Conservation (phyloP, 2,888 invertebrate genomes). For the Pollenia amentaria region DNA sequence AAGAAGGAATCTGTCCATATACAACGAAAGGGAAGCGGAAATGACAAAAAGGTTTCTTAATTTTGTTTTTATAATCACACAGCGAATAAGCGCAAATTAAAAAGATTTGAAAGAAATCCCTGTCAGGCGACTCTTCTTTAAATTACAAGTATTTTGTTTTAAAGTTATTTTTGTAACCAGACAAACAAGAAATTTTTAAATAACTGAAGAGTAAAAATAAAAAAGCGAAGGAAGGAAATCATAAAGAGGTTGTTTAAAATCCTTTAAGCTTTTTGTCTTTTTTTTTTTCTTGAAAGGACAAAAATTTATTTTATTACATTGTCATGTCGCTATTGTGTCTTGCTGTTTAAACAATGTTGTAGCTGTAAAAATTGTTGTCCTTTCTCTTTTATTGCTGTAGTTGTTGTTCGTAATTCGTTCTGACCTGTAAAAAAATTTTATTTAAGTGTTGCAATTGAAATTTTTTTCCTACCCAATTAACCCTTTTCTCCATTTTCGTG, state of each 20-base stretch:
- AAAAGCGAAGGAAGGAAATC: neutral
- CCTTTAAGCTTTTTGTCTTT: neutral
- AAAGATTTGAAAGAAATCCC: neutral
- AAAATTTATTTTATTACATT: slow-evolving; percentile 26
- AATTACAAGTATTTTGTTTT: neutral
- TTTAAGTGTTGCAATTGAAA: slow-evolving; percentile 55
- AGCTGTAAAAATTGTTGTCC: neutral
- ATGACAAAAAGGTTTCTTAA: slow-evolving; percentile 46
- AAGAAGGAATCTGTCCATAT: neutral
- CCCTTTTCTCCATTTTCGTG: slow-evolving; percentile 19
- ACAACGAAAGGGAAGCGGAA: slow-evolving; percentile 40
- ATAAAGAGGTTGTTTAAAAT: neutral
- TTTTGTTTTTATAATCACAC: slow-evolving; percentile 30
- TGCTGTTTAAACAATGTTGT: neutral
- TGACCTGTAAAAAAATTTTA: slow-evolving; percentile 38
- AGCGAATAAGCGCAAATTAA: neutral
- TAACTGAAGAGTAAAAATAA: neutral
- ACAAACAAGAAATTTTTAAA: too few relatives aligned
- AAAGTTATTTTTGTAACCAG: too few relatives aligned
- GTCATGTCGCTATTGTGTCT: neutral
- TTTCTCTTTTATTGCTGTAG: slow-evolving; percentile 15
- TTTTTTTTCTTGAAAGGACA: neutral
- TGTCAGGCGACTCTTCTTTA: neutral
- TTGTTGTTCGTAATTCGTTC: slow-evolving; percentile 3
- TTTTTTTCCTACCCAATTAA: slow-evolving; percentile 61